A percentile compares a stretch with the other conserved stretches of the same genome.
Conservation (phyloP, 92 coral and sea anemone genomes). For the Pocillopora grandis region DNA sequence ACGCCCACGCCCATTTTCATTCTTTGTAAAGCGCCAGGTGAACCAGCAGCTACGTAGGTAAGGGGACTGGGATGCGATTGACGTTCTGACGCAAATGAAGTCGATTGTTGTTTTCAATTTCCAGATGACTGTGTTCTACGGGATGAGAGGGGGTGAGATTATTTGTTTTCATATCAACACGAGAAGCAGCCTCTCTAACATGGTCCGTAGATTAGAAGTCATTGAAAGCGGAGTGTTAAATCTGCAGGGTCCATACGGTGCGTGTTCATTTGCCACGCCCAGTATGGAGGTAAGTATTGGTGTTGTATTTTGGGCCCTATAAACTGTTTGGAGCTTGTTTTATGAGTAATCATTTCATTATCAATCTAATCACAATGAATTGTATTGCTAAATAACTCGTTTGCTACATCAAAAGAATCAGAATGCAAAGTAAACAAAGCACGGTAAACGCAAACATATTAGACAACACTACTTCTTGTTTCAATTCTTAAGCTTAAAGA, state of each 20-base stretch:
- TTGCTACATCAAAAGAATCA: too few relatives aligned
- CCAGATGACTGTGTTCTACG: slow-evolving; percentile 46
- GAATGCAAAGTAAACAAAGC: too few relatives aligned
- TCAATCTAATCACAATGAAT: too few relatives aligned
- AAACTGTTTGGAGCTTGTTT: background rate
- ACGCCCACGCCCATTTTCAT: too few relatives aligned
- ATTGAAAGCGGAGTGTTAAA: background rate
- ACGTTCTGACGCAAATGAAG: background rate
- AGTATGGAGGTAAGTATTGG: slow-evolving; percentile 13
- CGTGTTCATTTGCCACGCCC: background rate
- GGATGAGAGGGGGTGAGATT: slow-evolving; percentile 22
- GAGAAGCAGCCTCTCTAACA: background rate
- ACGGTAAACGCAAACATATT: too few relatives aligned
- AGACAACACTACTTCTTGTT: too few relatives aligned
- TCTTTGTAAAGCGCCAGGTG: too few relatives aligned
- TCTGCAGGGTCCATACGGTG: background rate
- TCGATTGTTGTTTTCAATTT: background rate
- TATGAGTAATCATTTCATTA: too few relatives aligned
- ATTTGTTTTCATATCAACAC: slow-evolving; percentile 24
- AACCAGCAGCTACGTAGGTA: too few relatives aligned
- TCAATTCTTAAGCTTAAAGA: too few relatives aligned
- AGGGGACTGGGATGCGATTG: background rate
- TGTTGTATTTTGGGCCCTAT: background rate
- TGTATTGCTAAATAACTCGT: too few relatives aligned
- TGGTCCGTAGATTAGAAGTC: slow-evolving; percentile 5